Conservation (phyloP, 2,888 invertebrate genomes). For the Tetragonula carbonaria region DNA sequence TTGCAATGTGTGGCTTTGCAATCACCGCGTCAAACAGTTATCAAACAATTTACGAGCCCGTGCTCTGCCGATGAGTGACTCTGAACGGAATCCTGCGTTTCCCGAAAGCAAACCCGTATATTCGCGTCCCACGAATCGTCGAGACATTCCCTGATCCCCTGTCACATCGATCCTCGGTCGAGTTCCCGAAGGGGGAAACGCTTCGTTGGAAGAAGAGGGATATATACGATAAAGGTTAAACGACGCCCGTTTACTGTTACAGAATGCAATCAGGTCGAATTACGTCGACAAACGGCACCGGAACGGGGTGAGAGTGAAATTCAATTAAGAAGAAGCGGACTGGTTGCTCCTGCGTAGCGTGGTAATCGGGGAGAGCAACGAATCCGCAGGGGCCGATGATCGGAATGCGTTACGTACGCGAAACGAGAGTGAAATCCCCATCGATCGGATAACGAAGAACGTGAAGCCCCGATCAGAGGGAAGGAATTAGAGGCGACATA, state of each 20-base stretch:
- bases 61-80: background rate
- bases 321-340: constrained; percentile 62
- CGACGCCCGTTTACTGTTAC: constrained; percentile 34
- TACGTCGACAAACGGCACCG: constrained; percentile 54
- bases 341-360: constrained; percentile 21
- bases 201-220: constrained; percentile 11
- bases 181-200: background rate
- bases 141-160: too few relatives aligned
- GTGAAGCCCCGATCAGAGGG: constrained; percentile 50
- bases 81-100: background rate
- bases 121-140: background rate
- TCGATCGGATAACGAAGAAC: constrained; percentile 49
- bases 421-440: constrained; percentile 59
- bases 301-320: constrained; percentile 62
- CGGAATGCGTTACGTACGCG: constrained; percentile 15
- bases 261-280: constrained; percentile 66
- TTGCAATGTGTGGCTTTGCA: background rate
- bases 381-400: constrained; percentile 28
- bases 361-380: constrained; percentile 21
- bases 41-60: too few relatives aligned
- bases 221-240: constrained; percentile 38
- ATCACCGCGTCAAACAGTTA: background rate
- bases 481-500: constrained; percentile 44
- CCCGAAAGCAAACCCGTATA: background rate
- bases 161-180: background rate